These are phyloP conservation scores for Strigops habroptila DNA, from an alignment of 2,113 vertebrate species.

Conservation along the genomic window DNA sequence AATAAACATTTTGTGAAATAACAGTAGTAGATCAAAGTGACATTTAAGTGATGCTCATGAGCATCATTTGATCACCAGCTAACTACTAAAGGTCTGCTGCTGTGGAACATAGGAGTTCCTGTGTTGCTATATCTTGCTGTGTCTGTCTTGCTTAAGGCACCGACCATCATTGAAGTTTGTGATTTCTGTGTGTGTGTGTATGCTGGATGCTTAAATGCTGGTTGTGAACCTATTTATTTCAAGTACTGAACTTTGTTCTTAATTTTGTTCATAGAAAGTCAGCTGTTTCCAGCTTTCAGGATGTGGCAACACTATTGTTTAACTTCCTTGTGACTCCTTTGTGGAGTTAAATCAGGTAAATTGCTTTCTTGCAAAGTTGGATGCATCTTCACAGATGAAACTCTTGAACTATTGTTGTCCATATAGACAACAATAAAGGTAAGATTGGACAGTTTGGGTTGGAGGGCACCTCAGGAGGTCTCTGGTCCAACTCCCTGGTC, in stretches of 20 bases:
- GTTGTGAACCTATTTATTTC: neutral
- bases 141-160: neutral
- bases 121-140: neutral
- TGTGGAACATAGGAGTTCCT: neutral
- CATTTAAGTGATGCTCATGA: slow-evolving; percentile 28
- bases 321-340: neutral
- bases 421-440: neutral
- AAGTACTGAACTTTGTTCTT: neutral
- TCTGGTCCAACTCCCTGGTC: neutral
- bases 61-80: slow-evolving; percentile 13
- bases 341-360: neutral
- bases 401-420: neutral
- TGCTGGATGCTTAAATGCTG: neutral
- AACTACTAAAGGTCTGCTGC: neutral
- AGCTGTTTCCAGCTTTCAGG: neutral
- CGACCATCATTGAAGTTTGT: neutral
- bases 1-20: slow-evolving; percentile 39
- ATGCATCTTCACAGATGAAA: neutral
- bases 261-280: neutral
- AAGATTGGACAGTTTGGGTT: neutral
- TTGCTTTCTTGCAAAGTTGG: neutral
- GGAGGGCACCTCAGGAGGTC: neutral
- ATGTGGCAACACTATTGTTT: neutral
- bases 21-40: slow-evolving; percentile 28
- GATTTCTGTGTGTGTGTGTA: neutral